These are phyloP conservation scores for Sarcophaga carnaria DNA, from an alignment of 2,888 invertebrate species.

Conservation along the genomic window DNA sequence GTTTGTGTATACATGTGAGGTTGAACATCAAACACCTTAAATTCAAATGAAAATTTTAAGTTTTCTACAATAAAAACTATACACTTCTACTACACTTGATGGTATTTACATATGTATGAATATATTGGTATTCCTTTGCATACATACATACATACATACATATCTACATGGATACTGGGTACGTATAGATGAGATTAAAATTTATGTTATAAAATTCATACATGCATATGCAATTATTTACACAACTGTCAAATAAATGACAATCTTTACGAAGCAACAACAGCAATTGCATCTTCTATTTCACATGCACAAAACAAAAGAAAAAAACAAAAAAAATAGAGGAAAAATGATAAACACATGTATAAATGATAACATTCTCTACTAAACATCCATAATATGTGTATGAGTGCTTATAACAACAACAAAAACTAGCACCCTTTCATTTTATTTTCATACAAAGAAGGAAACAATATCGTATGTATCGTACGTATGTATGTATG, in stretches of 20 bases:
- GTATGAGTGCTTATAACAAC: conserved; percentile 9
- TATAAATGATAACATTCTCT: conserved; percentile 34
- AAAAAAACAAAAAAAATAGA: background rate
- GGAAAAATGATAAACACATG: too few species aligned
- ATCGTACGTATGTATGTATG: background rate
- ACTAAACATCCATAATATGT: conserved; percentile 34
- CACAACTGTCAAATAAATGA: conserved; percentile 69
- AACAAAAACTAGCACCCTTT: background rate
- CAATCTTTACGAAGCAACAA: conserved; percentile 61
- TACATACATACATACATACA: background rate
- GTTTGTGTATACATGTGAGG: background rate
- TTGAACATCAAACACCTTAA: conserved; percentile 19
- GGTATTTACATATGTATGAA: background rate
- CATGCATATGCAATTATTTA: conserved; percentile 69
- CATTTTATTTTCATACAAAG: background rate
- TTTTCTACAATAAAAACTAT: conserved; percentile 6
- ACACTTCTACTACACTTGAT: background rate
- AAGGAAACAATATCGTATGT: conserved; percentile 27
- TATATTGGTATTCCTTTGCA: background rate
- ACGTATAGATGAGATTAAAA: conserved; percentile 54
- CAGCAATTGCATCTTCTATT: conserved; percentile 25
- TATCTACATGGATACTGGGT: conserved; percentile 13
- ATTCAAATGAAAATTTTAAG: background rate
- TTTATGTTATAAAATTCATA: conserved; percentile 64
- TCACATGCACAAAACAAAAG: conserved; percentile 4